Conservation (phyloP, 2,797 vertebrate species). For the Diplodus puntazzo region DNA sequence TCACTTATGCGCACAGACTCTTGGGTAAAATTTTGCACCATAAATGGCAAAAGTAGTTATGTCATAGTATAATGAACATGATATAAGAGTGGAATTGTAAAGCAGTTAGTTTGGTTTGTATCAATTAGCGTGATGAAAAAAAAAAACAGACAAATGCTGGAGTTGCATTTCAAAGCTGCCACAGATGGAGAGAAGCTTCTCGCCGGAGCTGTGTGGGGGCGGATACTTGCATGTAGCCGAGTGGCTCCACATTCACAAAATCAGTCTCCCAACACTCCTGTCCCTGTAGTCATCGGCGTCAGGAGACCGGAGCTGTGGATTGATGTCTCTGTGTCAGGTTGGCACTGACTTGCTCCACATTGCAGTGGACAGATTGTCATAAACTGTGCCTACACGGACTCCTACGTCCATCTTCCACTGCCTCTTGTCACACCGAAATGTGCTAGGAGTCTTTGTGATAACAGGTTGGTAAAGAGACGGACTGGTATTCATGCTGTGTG, state of each 20-base stretch:
- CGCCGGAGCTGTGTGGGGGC: constrained; percentile 59
- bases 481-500: constrained; percentile 5
- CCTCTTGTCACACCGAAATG: constrained; percentile 48
- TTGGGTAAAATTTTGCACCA: neutral
- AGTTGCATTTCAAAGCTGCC: constrained; percentile 34
- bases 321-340: constrained; percentile 32
- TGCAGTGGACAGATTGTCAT: constrained; percentile 49
- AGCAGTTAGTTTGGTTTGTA: constrained; percentile 9
- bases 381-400: constrained; percentile 46
- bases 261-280: constrained; percentile 27
- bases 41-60: neutral
- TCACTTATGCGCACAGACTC: neutral
- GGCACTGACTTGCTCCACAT: constrained; percentile 38
- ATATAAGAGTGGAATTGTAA: neutral
- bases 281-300: constrained; percentile 27
- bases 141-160: neutral
- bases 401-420: constrained; percentile 29
- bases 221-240: constrained; percentile 48
- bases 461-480: constrained; percentile 20
- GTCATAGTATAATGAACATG: neutral
- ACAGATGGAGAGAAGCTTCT: constrained; percentile 47
- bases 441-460: constrained; percentile 25
- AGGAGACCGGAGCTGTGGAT: constrained; percentile 14
- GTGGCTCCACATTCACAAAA: constrained; percentile 54
- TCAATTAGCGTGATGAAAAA: neutral